phyloP scores from a whole-genome alignment of 2,888 invertebrate genomes.

The Lasioglossum leucozonium region DNA sequence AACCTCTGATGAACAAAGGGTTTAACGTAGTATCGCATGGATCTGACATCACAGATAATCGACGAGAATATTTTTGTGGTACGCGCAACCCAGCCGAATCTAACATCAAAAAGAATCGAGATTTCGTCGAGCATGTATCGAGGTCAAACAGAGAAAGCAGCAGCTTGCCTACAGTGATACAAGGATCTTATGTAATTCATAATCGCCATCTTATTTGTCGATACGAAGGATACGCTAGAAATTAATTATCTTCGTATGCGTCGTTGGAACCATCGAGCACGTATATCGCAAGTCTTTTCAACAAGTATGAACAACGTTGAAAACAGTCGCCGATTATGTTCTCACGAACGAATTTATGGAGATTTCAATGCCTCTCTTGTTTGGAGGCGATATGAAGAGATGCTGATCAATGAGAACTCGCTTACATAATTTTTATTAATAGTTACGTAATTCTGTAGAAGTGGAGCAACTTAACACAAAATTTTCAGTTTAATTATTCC shows the following conservation, averaged over 20 bases:
- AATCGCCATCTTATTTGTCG: slow-evolving; percentile 72
- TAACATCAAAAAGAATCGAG: slow-evolving; percentile 63
- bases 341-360: background rate
- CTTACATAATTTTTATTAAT: background rate
- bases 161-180: slow-evolving; percentile 74
- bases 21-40: background rate
- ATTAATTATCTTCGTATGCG: slow-evolving; percentile 46
- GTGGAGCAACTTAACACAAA: background rate
- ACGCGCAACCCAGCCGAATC: slow-evolving; percentile 26
- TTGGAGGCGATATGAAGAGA: background rate
- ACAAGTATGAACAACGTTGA: background rate
- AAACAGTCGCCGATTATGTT: background rate
- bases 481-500: background rate
- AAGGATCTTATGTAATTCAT: slow-evolving; percentile 79
- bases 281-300: background rate
- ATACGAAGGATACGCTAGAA: slow-evolving; percentile 59
- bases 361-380: background rate
- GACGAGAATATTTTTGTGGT: background rate
- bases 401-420: background rate
- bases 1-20: background rate
- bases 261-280: slow-evolving; percentile 2
- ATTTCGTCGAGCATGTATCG: slow-evolving; percentile 77
- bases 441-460: background rate
- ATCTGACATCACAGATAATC: slow-evolving; percentile 3
- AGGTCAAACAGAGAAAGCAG: slow-evolving; percentile 83